Evolutionary conservation across 2,797 vertebrate species (phyloP), one percentile per base, ranked within the genome.

Genomic region (Octomys mimax): DNA sequence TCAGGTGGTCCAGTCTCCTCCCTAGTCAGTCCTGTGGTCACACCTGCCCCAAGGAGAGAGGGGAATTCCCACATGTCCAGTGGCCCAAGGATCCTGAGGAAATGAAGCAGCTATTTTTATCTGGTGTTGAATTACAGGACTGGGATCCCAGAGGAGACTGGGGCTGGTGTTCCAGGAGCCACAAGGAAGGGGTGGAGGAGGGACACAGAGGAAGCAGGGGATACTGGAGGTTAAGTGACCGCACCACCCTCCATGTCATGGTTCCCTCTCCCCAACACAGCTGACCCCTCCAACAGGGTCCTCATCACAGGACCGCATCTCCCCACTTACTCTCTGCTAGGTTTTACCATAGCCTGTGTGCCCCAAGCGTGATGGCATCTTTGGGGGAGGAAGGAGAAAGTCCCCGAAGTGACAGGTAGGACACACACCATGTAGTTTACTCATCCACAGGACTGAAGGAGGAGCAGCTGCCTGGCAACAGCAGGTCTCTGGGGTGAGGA

Each of bases 61-160:
- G 42, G 94, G 92, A 84, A 93, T 88, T 85, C 95, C 94, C 96
- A 52, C 0, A 66, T 68, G 87, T 88, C 49, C 61, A 39, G 0
- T 21, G 57, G 66, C 81, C 85, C 87, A 31, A 79, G 77, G 79
- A 88, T 80, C 46, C 91, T 88, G 6, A 42, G 59, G 80, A 96
- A 95, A 75, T 78, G 28, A 68, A 66, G 21, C 75, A 89, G 96
- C 91, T 96, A 89, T 96, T 96, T 96, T 95, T 95, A 96, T 92
- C 95, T 42, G 24, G 59, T 3, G 2, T 93, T 97, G 96, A 96
- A 95, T 97, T 97, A 97, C 89, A 93, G 33, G 54, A 68, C 57
- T 82, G 54, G 36, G 73, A 61, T 95, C 92, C 86, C 87, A n/a
- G 42, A n/a, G 89, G 73, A 88, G 78, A 68, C 54, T 70, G 11